Conservation (phyloP, 2,113 vertebrate species). For the Nerophis ophidion region DNA sequence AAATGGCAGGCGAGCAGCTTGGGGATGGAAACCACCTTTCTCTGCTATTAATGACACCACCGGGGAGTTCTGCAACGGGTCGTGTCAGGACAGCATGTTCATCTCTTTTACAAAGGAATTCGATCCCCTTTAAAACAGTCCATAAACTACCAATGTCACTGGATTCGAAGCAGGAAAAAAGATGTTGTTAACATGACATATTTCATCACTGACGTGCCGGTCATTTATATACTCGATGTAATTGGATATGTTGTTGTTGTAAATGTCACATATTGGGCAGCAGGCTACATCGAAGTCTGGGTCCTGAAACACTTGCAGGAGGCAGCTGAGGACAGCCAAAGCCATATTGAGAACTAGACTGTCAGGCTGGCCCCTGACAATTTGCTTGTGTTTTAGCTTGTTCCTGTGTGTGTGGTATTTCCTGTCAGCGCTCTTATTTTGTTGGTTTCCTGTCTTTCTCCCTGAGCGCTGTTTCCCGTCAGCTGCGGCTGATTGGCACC, state of each 20-base stretch:
- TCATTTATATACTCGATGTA: slow-evolving; percentile 16
- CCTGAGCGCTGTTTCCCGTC: too few species aligned
- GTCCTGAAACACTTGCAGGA: slow-evolving; percentile 33
- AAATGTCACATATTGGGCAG: slow-evolving; percentile 25
- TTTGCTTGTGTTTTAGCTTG: too few species aligned
- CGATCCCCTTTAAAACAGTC: neutral
- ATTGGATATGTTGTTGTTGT: slow-evolving; percentile 15
- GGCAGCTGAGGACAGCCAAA: slow-evolving; percentile 37
- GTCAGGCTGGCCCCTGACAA: too few species aligned
- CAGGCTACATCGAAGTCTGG: slow-evolving; percentile 30
- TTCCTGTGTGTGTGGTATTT: too few species aligned
- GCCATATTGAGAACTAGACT: slow-evolving; percentile 27
- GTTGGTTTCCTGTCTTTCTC: too few species aligned
- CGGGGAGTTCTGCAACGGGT: slow-evolving; percentile 4
- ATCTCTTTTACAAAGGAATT: slow-evolving; percentile 3
- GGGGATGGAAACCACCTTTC: neutral
- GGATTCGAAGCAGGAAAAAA: neutral
- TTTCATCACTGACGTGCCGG: slow-evolving; percentile 10
- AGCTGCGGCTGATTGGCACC: too few species aligned
- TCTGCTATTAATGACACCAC: slow-evolving; percentile 7
- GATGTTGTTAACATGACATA: slow-evolving; percentile 2
- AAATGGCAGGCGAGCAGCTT: neutral
- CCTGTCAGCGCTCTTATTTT: too few species aligned
- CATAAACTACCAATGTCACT: neutral
- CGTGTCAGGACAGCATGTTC: slow-evolving; percentile 10